phyloP scores from a whole-genome alignment of 2,797 vertebrate genomes.

The Neopelma chrysocephalum region DNA sequence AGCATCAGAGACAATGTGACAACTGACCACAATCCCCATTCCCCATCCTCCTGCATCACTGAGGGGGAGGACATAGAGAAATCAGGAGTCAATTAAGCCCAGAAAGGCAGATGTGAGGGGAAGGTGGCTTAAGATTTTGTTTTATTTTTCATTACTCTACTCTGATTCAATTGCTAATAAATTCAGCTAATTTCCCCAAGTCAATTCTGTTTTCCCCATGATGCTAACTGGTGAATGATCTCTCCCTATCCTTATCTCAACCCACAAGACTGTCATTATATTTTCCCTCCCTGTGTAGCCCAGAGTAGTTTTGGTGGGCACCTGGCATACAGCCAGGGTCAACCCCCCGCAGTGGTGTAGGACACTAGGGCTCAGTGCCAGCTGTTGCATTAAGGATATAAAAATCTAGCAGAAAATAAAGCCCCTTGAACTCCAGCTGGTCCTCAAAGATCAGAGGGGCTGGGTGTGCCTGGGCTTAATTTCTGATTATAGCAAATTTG shows the following conservation, averaged over 20 bases:
- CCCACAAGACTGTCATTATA: accelerated
- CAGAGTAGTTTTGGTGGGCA: not conserved
- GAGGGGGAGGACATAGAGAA: not conserved
- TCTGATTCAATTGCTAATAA: not conserved
- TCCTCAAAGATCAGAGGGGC: not conserved
- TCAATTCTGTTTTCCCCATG: not conserved
- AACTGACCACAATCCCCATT: not conserved
- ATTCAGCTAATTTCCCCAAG: not conserved
- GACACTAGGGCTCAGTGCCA: not conserved
- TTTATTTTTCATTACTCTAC: not conserved
- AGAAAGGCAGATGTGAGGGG: not conserved
- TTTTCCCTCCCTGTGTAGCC: not conserved
- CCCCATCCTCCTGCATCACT: not conserved
- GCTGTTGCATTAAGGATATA: not conserved
- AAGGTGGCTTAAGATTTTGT: not conserved
- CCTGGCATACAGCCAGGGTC: not conserved
- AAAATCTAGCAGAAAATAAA: not conserved
- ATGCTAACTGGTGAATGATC: not conserved
- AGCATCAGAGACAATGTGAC: not conserved
- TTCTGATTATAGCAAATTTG: not conserved
- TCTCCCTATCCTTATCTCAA: not conserved
- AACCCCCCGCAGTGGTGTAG: not conserved
- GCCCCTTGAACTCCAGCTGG: not conserved
- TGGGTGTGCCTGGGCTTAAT: not conserved
- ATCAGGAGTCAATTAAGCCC: not conserved